A percentile compares a stretch with the other conserved stretches of the same genome.
phyloP scores from a whole-genome alignment of 2,797 vertebrate species.

The Perodicticus potto region DNA sequence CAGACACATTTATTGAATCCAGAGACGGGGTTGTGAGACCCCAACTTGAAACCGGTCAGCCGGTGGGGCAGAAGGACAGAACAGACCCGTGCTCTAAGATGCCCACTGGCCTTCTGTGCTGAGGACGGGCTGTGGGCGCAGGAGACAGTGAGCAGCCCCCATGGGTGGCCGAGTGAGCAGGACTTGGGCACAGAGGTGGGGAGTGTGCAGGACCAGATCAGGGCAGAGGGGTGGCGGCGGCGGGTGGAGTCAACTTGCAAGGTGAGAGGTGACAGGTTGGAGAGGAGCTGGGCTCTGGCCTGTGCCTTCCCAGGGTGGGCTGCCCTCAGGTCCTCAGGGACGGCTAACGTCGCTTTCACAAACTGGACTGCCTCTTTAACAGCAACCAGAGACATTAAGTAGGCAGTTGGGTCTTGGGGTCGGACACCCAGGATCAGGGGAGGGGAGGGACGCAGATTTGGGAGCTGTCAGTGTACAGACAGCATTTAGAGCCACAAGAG shows the following conservation, averaged over 20 bases:
- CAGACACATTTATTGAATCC: not conserved
- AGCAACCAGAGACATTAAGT: not conserved
- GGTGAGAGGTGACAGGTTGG: not conserved
- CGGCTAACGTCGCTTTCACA: too few species aligned
- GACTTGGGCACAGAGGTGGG: not conserved
- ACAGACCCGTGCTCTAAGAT: not conserved
- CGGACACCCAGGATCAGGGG: not conserved
- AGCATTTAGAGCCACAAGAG: not conserved
- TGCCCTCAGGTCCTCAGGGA: not conserved
- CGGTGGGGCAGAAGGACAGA: not conserved
- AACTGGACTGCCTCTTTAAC: too few species aligned
- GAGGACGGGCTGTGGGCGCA: not conserved
- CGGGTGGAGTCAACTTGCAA: not conserved
- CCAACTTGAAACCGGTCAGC: not conserved
- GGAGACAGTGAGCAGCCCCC: not conserved
- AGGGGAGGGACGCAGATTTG: not conserved
- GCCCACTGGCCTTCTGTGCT: not conserved
- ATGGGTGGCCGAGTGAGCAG: not conserved
- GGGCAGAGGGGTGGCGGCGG: fast-evolving
- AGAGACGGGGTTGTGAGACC: not conserved
- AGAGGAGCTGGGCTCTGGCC: not conserved
- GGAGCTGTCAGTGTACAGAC: not conserved
- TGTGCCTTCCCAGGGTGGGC: not conserved
- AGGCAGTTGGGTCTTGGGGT: not conserved
- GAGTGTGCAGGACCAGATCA: not conserved